Base-by-base conservation (phyloP, 1,140 invertebrate genomes). In the Eriocheir sinensis region DNA sequence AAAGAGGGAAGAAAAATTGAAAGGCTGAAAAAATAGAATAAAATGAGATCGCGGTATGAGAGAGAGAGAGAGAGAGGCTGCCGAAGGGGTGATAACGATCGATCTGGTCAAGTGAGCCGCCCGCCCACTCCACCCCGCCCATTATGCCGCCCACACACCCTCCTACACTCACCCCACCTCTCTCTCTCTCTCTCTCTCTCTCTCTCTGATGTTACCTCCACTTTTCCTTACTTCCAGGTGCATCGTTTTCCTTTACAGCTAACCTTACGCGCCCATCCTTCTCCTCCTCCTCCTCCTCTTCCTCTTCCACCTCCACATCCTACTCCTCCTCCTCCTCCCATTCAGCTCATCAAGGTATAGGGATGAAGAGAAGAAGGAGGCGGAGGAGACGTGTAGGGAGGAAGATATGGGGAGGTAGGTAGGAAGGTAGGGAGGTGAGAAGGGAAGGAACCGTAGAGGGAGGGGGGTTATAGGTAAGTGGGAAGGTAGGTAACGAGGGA, bases 11-110 rank as follows among this genome's bases (percentile, higher is more conserved):
- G 48, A 53, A 53, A 17, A 12, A 2, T 17, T 53, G 21, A 12
- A 21, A 53, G 48, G 21, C 48, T 53, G 21, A 53, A 1, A 21
- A 53, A 12, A 53, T 21, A 53, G 21, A 53, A 53, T 53, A 21
- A 53, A 9, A 53, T 17, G 48, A 53, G 21, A 53, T 17, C 1
- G 21, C 21, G 48, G 12, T 53, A 53, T 21, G 12, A 72, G 60
- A 72, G 60, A 72, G 60, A 72, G 60, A 72, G 60, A 72, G 60
- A 72, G 60, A 72, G 60, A 72, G 60, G 60, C 60, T n/a, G 60
- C 27, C 17, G 60, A n/a, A n/a, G 4, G 44, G 44, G 60, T 72
- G 60, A 72, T 72, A 72, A 72, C 12, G 60, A 72, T 72, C 60
- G 60, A 72, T 72, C 60, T 72, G 60, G 60, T 72, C 60, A 72